Evolutionary conservation across 2,888 invertebrate species (phyloP), one percentile per base, ranked within the genome.

Genomic region (Sinotaia quadrata): DNA sequence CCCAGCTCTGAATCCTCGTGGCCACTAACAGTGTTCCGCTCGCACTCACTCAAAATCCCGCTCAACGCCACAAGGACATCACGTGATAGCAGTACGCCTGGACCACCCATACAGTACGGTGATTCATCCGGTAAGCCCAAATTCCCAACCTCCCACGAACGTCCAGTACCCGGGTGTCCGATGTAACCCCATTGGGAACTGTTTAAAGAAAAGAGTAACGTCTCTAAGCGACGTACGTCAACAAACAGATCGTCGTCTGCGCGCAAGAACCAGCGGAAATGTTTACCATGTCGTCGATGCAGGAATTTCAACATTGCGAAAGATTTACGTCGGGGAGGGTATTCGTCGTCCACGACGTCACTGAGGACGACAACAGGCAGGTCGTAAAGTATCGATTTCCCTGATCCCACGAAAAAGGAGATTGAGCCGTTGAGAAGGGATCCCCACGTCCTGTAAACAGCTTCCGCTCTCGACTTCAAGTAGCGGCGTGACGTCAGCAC

Each of bases 71-170:
- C 90, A 79, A 98, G 89, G 0, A 96, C 96, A 87, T 94, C 94
- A 71, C 94, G 90, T 76, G 95, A 96, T 74, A 97, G 88, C 62
- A 98, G 92, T 58, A 98, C 94, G 0, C 98, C 98, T 0, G 98
- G 97, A 0, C 98, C 98, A 31, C 98, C 98, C 98, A 98, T 98
- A 87, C 98, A 98, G 88, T 97, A 98, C 89, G 98, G 98, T 89
- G 98, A 97, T 86, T 79, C 71, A 12, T 59, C 69, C 21, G 44
- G 31, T n/a, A 98, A 90, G 12, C 94, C 93, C 41, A 98, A 88
- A 44, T 93, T 91, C 3, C 97, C 97, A 83, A 95, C 93, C 87
- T 98, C 97, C 72, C 94, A 88, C 71, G 82, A 81, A 56, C 85
- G 88, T 24, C 90, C 89, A 33, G 87, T 81, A 24, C 90, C 90